phyloP scores from a whole-genome alignment of 1,140 invertebrate genomes.

The Ips nitidus region DNA sequence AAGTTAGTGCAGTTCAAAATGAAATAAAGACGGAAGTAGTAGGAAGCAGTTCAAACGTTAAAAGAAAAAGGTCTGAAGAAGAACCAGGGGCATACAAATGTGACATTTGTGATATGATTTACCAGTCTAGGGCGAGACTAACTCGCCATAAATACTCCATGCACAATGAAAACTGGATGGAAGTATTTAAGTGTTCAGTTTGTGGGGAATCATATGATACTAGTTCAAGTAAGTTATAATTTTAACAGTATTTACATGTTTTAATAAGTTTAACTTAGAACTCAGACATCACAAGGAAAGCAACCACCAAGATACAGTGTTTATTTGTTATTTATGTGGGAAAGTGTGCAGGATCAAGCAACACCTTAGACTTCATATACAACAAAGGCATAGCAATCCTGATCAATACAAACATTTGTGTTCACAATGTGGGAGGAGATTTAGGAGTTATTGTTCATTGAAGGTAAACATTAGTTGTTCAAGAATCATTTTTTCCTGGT shows the following conservation, averaged over 20 bases:
- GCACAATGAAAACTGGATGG: constrained; percentile 18
- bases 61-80: not conserved
- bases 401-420: constrained; percentile 21
- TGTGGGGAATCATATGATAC: constrained; percentile 3
- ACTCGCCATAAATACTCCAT: constrained; percentile 1
- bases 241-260: not conserved
- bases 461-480: not conserved
- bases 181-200: constrained; percentile 10
- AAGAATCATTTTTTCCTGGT: not conserved
- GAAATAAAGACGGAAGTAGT: no score
- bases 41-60: no score
- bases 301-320: not conserved
- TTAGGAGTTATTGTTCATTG: constrained; percentile 33
- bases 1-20: no score
- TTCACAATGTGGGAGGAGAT: constrained; percentile 35
- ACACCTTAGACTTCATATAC: constrained; percentile 35
- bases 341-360: constrained; percentile 45
- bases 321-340: constrained; percentile 48
- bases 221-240: constrained; percentile 4
- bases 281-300: not conserved
- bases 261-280: constrained; percentile 1
- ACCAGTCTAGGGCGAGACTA: not conserved
- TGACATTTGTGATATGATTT: not conserved
- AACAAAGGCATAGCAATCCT: constrained; percentile 15
- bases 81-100: not conserved